These are phyloP conservation scores for Anguilla pacifica DNA, from an alignment of 2,797 vertebrate genomes.

Conservation along the genomic window DNA sequence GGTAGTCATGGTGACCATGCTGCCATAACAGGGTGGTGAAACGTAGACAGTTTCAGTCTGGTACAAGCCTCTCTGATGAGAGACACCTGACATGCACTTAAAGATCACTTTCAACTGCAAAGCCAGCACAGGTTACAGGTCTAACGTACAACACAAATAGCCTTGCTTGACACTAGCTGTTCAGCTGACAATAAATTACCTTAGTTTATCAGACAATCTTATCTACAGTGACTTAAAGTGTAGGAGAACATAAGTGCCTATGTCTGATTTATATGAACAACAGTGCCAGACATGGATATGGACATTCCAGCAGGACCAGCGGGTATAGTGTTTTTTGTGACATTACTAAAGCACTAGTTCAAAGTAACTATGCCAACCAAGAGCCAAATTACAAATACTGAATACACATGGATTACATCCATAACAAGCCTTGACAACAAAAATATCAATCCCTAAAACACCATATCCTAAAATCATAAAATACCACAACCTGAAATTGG, in stretches of 20 bases:
- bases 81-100: not conserved
- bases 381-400: no score
- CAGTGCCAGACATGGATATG: not conserved
- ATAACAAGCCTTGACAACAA: no score
- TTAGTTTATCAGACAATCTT: not conserved
- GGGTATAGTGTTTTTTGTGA: no score
- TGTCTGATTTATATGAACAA: not conserved
- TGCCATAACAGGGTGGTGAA: not conserved
- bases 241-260: not conserved
- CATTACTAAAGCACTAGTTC: not conserved
- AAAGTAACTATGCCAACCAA: no score
- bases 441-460: no score
- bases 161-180: not conserved
- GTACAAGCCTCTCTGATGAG: not conserved
- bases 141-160: not conserved
- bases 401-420: no score
- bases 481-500: not conserved
- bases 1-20: not conserved
- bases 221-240: not conserved
- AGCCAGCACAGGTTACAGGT: not conserved
- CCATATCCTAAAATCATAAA: no score
- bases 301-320: not conserved
- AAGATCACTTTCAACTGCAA: not conserved
- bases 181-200: not conserved
- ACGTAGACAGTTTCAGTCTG: not conserved